Evolutionary conservation across 2,888 invertebrate species (phyloP), one percentile per base, ranked within the genome.

Genomic region (Papilio demoleus): DNA sequence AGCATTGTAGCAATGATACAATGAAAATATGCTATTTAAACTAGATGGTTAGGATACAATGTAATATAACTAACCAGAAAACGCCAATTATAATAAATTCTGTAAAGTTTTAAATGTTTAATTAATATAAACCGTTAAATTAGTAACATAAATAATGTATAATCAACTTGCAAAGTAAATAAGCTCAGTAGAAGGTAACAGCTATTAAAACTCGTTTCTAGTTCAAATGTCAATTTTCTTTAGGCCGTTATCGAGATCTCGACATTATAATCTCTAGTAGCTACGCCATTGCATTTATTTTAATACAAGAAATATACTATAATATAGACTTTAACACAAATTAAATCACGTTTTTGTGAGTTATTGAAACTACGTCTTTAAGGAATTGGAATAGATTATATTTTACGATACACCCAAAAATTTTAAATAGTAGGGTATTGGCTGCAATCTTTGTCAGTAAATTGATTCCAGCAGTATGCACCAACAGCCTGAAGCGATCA

Each of bases 211-310:
- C 50, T 50, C 4, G 50, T 24, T 24, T 50, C 50, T 14, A 50
- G 50, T 50, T 50, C 50, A 50, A 24, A 50, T 50, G 50, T 50
- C 50, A 50, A 24, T 50, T 50, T 50, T 24, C 50, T 50, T 50
- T 14, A 50, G 9, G 14, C 22, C 9, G 24, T 22, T 50, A 50
- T 53, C 53, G 50, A 14, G 14, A 53, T 53, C 53, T 53, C 27
- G 24, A 53, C 53, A 27, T 53, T 53, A 53, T 53, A 27, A 53
- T 53, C 27, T 53, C 1, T 14, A 27, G 27, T n/a, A 53, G 24
- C 53, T 27, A 27, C 27, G 53, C 53, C 14, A 12, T 1, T n/a
- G n/a, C n/a, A 47, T 11, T 22, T 22, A 47, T 22, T 45, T 47
- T 47, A 22, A 22, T 47, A 22, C 22, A 11, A 47, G 9, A 47